phyloP scores from a whole-genome alignment of 2,113 vertebrate genomes.

The Rhinichthys klamathensis region DNA sequence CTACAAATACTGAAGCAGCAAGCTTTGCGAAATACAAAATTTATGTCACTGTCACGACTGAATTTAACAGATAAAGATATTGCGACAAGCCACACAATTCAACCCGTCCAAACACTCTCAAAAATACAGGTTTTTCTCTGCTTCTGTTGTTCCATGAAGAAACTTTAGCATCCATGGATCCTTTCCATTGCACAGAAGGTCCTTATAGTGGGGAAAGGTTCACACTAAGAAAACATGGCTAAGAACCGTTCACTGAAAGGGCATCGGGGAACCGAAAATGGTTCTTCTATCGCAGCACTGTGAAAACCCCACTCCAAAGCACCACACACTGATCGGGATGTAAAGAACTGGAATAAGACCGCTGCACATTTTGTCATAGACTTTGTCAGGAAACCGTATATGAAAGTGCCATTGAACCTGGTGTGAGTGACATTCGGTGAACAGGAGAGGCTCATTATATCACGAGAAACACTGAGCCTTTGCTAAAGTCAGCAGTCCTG shows the following conservation, averaged over 20 bases:
- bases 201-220: too few species aligned
- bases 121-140: too few species aligned
- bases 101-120: neutral
- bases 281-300: too few species aligned
- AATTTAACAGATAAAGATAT: neutral
- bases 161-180: too few species aligned
- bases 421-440: neutral
- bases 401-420: neutral
- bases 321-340: neutral
- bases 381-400: neutral
- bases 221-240: too few species aligned
- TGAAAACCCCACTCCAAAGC: neutral
- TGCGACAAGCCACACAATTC: neutral
- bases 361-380: neutral
- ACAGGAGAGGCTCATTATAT: neutral
- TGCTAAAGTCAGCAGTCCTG: slow-evolving; percentile 1
- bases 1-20: too few species aligned
- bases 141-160: too few species aligned
- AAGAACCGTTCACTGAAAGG: too few species aligned
- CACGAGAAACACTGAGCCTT: neutral
- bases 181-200: too few species aligned
- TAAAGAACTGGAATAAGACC: neutral
- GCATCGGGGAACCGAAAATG: too few species aligned
- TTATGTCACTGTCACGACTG: too few species aligned
- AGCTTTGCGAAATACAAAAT: too few species aligned